These are phyloP conservation scores for Chiloscyllium punctatum DNA, from an alignment of 2,797 vertebrate genomes.

Conservation along the genomic window DNA sequence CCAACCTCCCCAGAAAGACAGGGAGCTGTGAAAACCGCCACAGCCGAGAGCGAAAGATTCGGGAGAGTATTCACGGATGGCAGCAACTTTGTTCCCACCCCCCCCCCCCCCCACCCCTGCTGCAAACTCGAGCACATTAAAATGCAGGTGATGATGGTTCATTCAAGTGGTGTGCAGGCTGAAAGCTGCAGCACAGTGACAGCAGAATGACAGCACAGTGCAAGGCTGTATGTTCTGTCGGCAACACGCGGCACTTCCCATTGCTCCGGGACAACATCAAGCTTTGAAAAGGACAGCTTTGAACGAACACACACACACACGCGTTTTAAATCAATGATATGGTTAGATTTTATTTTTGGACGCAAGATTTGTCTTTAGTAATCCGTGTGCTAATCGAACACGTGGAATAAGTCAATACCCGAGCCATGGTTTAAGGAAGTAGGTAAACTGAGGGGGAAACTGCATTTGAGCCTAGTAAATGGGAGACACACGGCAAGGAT, in stretches of 20 bases:
- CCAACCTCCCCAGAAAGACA: background rate
- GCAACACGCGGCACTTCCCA: no score
- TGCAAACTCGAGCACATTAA: background rate
- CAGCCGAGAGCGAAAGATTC: background rate
- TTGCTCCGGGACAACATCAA: background rate
- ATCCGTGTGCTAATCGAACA: background rate
- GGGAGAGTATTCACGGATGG: background rate
- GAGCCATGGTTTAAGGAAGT: background rate
- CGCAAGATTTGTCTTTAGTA: background rate
- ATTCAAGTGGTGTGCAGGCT: background rate
- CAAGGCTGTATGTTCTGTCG: background rate
- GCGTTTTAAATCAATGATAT: background rate
- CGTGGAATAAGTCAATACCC: background rate
- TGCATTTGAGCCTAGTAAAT: background rate
- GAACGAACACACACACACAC: background rate
- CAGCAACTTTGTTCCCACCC: no score
- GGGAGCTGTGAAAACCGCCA: background rate
- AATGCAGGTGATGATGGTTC: background rate
- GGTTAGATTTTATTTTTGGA: background rate
- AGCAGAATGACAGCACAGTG: background rate
- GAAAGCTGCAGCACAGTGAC: background rate
- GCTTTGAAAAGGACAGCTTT: background rate
- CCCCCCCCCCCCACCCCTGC: no score
- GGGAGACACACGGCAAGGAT: background rate
- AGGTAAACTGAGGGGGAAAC: background rate